phyloP scores from a whole-genome alignment of 2,113 vertebrate genomes.

The Eurypyga helias region DNA sequence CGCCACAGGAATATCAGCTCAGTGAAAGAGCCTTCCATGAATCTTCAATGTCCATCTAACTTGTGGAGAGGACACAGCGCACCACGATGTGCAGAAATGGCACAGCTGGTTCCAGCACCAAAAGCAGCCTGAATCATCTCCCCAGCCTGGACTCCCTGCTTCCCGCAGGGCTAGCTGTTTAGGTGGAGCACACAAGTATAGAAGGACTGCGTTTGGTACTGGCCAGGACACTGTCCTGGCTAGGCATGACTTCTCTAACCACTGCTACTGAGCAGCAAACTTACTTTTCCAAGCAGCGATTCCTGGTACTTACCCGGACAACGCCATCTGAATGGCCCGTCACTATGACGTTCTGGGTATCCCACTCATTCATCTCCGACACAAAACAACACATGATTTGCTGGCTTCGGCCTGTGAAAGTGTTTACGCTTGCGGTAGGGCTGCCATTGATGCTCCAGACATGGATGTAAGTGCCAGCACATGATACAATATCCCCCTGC shows the following conservation, averaged over 20 bases:
- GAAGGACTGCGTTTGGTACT: background rate
- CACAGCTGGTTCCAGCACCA: background rate
- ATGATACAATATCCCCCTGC: slow-evolving; percentile 95
- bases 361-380: slow-evolving; percentile 99
- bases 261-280: background rate
- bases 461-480: slow-evolving; percentile 93
- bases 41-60: background rate
- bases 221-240: background rate
- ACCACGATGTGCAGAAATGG: background rate
- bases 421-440: slow-evolving; percentile 94
- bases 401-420: slow-evolving; percentile 95
- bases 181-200: background rate
- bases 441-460: slow-evolving; percentile 99
- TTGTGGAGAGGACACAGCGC: background rate
- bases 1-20: background rate
- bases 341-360: slow-evolving; percentile 97
- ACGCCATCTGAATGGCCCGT: slow-evolving; percentile 96
- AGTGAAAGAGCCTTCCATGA: background rate
- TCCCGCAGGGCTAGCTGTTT: background rate
- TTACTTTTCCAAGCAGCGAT: background rate
- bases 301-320: slow-evolving; percentile 83
- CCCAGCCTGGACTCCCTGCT: background rate
- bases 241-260: background rate
- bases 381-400: slow-evolving; percentile 96
- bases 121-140: background rate